Percentiles rank a stretch among this genome's conserved stretches.
phyloP scores from a whole-genome alignment of 2,888 invertebrate genomes.

The Dryococelus australis region DNA sequence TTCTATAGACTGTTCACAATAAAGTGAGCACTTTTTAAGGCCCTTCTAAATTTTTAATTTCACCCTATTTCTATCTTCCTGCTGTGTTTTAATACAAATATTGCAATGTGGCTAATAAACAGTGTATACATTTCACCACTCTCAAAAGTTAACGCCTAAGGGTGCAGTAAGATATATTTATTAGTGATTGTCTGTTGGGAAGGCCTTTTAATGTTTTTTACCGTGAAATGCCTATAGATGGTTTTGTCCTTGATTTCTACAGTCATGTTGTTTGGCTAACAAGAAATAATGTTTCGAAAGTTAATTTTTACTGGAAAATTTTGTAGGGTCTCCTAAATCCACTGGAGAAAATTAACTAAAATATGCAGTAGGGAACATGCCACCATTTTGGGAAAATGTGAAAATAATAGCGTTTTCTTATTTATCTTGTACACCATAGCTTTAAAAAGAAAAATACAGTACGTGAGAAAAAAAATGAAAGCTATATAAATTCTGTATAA shows the following conservation, averaged over 20 bases:
- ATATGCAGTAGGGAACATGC: background rate
- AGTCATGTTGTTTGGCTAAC: background rate
- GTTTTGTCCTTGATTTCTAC: background rate
- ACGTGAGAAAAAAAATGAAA: background rate
- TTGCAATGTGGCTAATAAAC: too few species aligned
- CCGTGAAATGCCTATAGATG: too few species aligned
- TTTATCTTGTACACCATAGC: background rate
- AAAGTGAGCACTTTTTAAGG: too few species aligned
- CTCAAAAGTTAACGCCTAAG: too few species aligned
- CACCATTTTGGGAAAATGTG: background rate
- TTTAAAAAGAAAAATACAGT: background rate
- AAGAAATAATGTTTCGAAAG: slow-evolving; percentile 2
- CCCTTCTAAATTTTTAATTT: too few species aligned
- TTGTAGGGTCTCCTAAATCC: background rate
- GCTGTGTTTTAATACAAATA: too few species aligned
- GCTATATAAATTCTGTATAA: background rate
- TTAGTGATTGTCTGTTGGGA: too few species aligned
- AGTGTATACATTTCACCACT: too few species aligned
- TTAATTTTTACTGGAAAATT: background rate
- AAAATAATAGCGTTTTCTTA: background rate
- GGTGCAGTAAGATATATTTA: too few species aligned
- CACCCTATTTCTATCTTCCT: too few species aligned
- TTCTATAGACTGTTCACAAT: too few species aligned
- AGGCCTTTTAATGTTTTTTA: too few species aligned
- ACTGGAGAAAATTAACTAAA: background rate